Conservation (phyloP, 2,797 vertebrate species). For the Micropoecilia bifurca region DNA sequence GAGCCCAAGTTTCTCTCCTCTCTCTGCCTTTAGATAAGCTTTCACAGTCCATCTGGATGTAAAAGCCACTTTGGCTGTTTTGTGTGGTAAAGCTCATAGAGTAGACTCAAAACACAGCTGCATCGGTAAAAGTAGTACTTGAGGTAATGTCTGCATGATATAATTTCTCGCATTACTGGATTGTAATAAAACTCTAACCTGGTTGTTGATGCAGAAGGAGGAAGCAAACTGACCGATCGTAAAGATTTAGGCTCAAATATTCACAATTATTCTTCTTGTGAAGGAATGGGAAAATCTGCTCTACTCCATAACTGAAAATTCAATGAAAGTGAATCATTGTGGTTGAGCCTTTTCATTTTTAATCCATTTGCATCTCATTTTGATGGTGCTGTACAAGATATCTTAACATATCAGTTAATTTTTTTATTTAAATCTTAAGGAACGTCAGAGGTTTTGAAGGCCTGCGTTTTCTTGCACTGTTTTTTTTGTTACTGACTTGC, state of each 20-base stretch:
- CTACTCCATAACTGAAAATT: conserved; percentile 8
- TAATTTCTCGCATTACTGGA: conserved; percentile 53
- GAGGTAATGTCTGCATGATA: conserved; percentile 66
- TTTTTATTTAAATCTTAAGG: conserved; percentile 15
- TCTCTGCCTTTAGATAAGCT: conserved; percentile 41
- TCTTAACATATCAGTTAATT: conserved; percentile 30
- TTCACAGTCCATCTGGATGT: conserved; percentile 43
- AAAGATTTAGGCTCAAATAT: conserved; percentile 12
- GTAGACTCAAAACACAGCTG: conserved; percentile 38
- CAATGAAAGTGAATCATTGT: not conserved
- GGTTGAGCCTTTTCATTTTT: conserved; percentile 5
- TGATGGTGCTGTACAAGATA: conserved; percentile 22
- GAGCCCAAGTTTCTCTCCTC: conserved; percentile 35
- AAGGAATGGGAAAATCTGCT: conserved; percentile 34
- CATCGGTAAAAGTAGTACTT: conserved; percentile 53
- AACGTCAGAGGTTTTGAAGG: conserved; percentile 6
- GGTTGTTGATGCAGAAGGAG: conserved; percentile 19
- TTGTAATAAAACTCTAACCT: conserved; percentile 38
- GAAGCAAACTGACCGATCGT: conserved; percentile 6
- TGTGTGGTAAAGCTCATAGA: conserved; percentile 48
- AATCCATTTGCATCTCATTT: conserved; percentile 21
- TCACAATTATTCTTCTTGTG: conserved; percentile 26
- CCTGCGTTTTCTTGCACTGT: conserved; percentile 17
- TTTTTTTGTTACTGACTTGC: conserved; percentile 8
- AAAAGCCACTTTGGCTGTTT: conserved; percentile 45